Percentiles rank a stretch among this genome's conserved stretches.
These are phyloP conservation scores for Daktulosphaira vitifoliae DNA, from an alignment of 1,140 invertebrate genomes.

Conservation along the genomic window DNA sequence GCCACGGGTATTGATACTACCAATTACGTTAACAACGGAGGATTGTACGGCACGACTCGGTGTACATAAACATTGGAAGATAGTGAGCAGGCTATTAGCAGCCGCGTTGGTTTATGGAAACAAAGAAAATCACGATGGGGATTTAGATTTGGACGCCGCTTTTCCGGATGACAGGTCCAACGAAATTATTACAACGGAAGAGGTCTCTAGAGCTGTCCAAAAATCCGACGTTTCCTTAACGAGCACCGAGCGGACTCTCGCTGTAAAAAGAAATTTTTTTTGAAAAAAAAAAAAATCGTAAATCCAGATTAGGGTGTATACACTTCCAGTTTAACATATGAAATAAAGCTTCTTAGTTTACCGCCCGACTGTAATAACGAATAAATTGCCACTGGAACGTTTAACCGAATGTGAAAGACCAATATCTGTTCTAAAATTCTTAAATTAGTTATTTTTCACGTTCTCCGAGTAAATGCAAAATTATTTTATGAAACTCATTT, in stretches of 20 bases:
- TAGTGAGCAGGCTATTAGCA: too few relatives aligned
- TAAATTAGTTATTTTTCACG: too few relatives aligned
- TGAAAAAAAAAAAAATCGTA: not conserved
- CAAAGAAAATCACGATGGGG: not conserved
- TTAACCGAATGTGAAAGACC: too few relatives aligned
- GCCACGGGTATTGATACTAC: not conserved
- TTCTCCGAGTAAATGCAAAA: too few relatives aligned
- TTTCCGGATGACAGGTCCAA: not conserved
- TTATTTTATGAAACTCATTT: too few relatives aligned
- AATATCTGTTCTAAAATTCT: too few relatives aligned
- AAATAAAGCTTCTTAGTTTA: too few relatives aligned
- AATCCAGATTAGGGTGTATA: slow-evolving; percentile 9
- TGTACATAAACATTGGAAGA: not conserved
- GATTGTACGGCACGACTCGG: not conserved
- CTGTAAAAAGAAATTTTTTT: too few relatives aligned
- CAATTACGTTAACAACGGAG: slow-evolving; percentile 31
- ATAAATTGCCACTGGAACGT: too few relatives aligned
- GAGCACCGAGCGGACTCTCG: not conserved
- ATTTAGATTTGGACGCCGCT: slow-evolving; percentile 7
- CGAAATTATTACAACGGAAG: not conserved
- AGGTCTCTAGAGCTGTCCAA: slow-evolving; percentile 12
- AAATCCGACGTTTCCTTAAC: slow-evolving; percentile 20
- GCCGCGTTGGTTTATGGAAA: too few relatives aligned
- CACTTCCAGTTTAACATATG: too few relatives aligned
- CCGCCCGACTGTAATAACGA: too few relatives aligned